These are phyloP conservation scores for Oreochromis grahami DNA, from an alignment of 2,797 vertebrate genomes.

Conservation along the genomic window DNA sequence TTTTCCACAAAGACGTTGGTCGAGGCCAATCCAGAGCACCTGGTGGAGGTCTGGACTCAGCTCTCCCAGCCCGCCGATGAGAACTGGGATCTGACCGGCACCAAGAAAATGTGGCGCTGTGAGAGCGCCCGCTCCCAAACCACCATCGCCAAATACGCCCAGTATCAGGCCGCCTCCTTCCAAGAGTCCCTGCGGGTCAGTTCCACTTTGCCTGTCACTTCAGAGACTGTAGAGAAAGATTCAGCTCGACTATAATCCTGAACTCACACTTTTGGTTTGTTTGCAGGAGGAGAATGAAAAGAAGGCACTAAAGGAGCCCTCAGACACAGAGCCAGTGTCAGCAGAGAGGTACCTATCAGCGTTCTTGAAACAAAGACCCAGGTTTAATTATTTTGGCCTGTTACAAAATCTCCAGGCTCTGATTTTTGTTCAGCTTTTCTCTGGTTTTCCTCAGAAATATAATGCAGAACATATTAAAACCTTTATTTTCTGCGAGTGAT, in stretches of 20 bases:
- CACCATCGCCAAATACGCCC: slow-evolving; percentile 98
- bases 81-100: slow-evolving; percentile 96
- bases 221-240: no score
- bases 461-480: no score
- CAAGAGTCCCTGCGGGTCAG: slow-evolving; percentile 96
- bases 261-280: neutral
- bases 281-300: slow-evolving; percentile 98
- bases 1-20: slow-evolving; percentile 99
- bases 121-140: slow-evolving; percentile 94
- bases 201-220: neutral
- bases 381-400: neutral
- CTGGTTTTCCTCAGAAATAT: neutral
- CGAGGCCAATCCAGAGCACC: slow-evolving; percentile 97
- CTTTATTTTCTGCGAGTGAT: neutral
- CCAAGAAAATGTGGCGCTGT: slow-evolving; percentile 96
- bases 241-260: fast-evolving
- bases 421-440: neutral
- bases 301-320: slow-evolving; percentile 90
- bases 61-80: slow-evolving; percentile 95
- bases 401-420: neutral
- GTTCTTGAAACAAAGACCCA: neutral
- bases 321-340: slow-evolving; percentile 90
- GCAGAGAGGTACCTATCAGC: slow-evolving; percentile 84
- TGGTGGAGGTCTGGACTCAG: slow-evolving; percentile 97
- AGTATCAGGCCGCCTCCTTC: slow-evolving; percentile 97